Evolutionary conservation across 35 echinoderm and acorn worm species (phyloP).

Genomic region (Anneissia japonica): DNA sequence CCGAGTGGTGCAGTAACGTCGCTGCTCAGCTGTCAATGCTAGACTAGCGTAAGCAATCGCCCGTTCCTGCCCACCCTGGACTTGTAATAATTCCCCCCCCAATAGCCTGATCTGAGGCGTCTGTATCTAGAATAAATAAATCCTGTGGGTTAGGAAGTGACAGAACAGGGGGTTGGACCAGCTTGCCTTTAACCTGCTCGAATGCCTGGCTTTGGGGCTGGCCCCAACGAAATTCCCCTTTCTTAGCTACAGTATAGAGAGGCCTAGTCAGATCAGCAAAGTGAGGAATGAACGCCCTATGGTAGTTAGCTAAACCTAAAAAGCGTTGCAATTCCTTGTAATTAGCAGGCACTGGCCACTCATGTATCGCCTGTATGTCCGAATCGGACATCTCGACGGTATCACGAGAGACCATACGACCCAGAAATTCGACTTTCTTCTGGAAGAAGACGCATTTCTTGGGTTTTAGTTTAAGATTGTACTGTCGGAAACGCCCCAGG

Average conservation of each 20-base stretch:
- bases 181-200: neutral
- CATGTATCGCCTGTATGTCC: neutral
- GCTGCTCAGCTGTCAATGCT: slow-evolving; percentile 20
- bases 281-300: slow-evolving; percentile 21
- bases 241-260: neutral
- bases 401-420: neutral
- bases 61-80: slow-evolving; percentile 23
- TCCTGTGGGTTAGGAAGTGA: neutral
- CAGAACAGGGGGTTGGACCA: slow-evolving; percentile 6
- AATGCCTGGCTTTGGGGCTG: slow-evolving; percentile 34
- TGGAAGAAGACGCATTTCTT: slow-evolving; percentile 36
- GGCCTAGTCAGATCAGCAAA: slow-evolving; percentile 14
- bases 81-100: slow-evolving; percentile 38
- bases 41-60: slow-evolving; percentile 35
- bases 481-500: neutral
- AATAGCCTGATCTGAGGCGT: slow-evolving; percentile 33
- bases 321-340: slow-evolving; percentile 28
- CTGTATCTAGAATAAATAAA: slow-evolving; percentile 37
- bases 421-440: slow-evolving; percentile 32
- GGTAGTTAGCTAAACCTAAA: slow-evolving; percentile 36
- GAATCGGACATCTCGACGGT: slow-evolving; percentile 12
- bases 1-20: slow-evolving; percentile 25
- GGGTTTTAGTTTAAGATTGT: slow-evolving; percentile 41
- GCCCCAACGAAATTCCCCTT: slow-evolving; percentile 6
- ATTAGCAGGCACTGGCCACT: slow-evolving; percentile 26